Conservation (phyloP, 1,140 invertebrate genomes). For the Aplysia californica region DNA sequence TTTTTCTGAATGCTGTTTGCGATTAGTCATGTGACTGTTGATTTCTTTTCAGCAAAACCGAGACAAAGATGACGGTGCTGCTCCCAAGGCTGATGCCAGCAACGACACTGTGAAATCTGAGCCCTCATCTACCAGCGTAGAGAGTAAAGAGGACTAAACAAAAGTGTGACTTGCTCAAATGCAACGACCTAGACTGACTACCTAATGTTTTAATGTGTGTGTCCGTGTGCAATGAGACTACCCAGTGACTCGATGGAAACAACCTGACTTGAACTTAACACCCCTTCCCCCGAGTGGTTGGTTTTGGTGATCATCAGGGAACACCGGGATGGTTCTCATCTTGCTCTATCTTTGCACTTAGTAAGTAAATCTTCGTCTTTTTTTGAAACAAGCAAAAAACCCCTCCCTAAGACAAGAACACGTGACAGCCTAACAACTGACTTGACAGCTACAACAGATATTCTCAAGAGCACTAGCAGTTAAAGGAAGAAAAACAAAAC, state of each 20-base stretch:
- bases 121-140: slow-evolving; percentile 19
- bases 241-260: slow-evolving; percentile 26
- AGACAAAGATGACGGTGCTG: not conserved
- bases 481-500: not conserved
- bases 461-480: not conserved
- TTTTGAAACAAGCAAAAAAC: not conserved
- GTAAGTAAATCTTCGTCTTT: slow-evolving; percentile 8
- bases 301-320: slow-evolving; percentile 20
- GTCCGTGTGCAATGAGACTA: slow-evolving; percentile 17
- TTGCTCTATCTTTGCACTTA: slow-evolving; percentile 1
- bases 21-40: too few species aligned
- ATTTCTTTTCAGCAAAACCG: too few species aligned
- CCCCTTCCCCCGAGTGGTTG: not conserved
- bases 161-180: not conserved
- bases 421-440: not conserved
- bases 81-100: slow-evolving; percentile 11
- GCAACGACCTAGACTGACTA: slow-evolving; percentile 7
- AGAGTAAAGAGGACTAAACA: slow-evolving; percentile 6
- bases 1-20: too few species aligned
- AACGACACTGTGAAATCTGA: slow-evolving; percentile 21
- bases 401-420: not conserved
- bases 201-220: slow-evolving; percentile 13
- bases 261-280: slow-evolving; percentile 1
- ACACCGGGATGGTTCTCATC: slow-evolving; percentile 19
- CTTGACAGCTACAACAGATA: not conserved